Evolutionary conservation across 2,113 vertebrate species (phyloP), one percentile per base, ranked within the genome.

Genomic region (Ceyx margarethae): DNA sequence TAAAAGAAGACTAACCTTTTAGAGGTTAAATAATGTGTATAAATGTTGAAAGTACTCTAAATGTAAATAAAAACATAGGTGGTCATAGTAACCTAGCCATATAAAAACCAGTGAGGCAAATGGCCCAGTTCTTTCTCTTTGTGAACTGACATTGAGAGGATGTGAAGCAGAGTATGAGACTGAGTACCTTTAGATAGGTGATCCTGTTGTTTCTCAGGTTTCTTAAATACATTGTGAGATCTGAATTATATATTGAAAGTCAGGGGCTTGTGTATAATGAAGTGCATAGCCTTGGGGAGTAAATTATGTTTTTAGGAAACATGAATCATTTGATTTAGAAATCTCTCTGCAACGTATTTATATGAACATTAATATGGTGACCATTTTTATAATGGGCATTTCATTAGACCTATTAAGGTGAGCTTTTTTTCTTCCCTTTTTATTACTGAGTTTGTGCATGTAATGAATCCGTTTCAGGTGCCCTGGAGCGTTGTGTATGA

Each of bases 191-290:
- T 60, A 78, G 81, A 23, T 13, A 37, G 77, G 67, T 74, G 85
- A 77, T 50, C 28, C 21, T 89, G 51, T 68, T 1, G 29, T 96
- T 86, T 83, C 43, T 69, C 64, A 68, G 82, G 58, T 93, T 82
- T 93, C 87, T 53, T 93, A 48, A 69, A 69, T 72, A 40, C 73
- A 87, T 87, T 61, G 26, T 60, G 78, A 78, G 66, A 91, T 82
- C 48, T 69, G 75, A 95, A 86, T 67, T 93, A 79, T 78, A 87
- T 91, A 90, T 58, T 54, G 16, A 85, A 93, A 82, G 81, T 93
- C 74, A 58, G 68, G 68, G 66, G 31, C 71, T 91, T 25, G 9
- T 81, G 72, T 53, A 81, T 95, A 43, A 61, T 82, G n/a, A 68
- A 31, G 3, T 45, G 3, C 22, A 12, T 64, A 89, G 28, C 25